Evolutionary conservation across 2,888 invertebrate species (phyloP).

Genomic region (Morpho deidamia): DNA sequence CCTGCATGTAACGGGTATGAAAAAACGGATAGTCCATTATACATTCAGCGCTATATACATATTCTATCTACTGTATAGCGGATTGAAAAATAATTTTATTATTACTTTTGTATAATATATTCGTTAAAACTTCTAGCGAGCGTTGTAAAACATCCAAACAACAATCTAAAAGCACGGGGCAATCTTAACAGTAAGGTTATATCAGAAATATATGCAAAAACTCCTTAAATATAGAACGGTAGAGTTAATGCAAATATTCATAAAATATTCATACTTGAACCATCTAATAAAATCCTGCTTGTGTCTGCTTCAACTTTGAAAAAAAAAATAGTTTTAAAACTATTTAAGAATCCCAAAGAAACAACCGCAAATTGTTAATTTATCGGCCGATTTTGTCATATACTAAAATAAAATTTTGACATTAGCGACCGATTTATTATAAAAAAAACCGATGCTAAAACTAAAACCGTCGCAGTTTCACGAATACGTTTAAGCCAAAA

Average conservation of each 20-base stretch:
- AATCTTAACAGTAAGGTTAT: conserved; percentile 28
- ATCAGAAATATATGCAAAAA: not conserved
- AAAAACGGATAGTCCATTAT: too few species aligned
- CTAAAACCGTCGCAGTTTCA: too few species aligned
- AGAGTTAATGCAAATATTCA: not conserved
- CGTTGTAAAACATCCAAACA: conserved; percentile 21
- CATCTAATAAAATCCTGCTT: conserved; percentile 35
- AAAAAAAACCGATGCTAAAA: too few species aligned
- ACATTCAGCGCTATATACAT: too few species aligned
- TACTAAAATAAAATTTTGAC: too few species aligned
- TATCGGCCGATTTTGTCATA: not conserved
- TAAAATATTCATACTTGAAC: conserved; percentile 49
- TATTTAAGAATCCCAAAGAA: too few species aligned
- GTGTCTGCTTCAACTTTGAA: conserved; percentile 26
- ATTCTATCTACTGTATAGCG: too few species aligned
- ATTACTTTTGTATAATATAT: too few species aligned
- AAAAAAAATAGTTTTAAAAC: not conserved
- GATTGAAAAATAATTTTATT: too few species aligned
- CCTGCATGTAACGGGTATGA: too few species aligned
- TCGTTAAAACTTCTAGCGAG: conserved; percentile 6
- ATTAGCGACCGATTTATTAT: not conserved
- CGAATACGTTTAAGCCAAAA: too few species aligned
- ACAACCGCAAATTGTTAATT: too few species aligned
- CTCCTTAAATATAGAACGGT: conserved; percentile 3
- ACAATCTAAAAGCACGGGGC: conserved; percentile 38